Conservation (phyloP, 2,888 invertebrate species). For the Lobophora halterata region DNA sequence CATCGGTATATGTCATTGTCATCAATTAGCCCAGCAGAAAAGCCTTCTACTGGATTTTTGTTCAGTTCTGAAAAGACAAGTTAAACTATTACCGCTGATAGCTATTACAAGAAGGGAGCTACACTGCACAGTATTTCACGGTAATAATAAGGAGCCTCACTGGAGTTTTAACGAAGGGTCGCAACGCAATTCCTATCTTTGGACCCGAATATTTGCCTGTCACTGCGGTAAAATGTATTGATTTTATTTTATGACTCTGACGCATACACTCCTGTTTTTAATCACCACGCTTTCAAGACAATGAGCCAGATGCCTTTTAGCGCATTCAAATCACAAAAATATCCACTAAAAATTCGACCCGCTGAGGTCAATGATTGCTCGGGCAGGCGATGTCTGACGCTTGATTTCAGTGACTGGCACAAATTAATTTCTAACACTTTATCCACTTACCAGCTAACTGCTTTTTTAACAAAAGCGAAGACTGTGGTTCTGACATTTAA, state of each 20-base stretch:
- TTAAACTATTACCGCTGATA: conserved; percentile 3
- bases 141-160: conserved; percentile 36
- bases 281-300: conserved; percentile 11
- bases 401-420: conserved; percentile 48
- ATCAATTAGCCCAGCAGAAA: conserved; percentile 99
- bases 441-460: conserved; percentile 93
- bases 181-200: conserved; percentile 46
- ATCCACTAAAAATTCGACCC: conserved; percentile 71
- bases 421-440: conserved; percentile 39
- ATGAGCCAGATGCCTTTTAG: conserved; percentile 8
- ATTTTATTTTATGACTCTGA: conserved; percentile 53
- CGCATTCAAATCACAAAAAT: conserved; percentile 43
- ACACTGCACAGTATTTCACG: conserved; percentile 4
- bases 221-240: conserved; percentile 63
- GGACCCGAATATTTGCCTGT: conserved; percentile 62
- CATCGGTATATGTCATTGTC: conserved; percentile 99
- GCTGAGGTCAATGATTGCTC: conserved; percentile 78
- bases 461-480: conserved; percentile 96
- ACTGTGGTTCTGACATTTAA: conserved; percentile 97
- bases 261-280: conserved; percentile 14
- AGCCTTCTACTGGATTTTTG: conserved; percentile 99
- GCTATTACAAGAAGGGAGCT: neutral
- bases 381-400: conserved; percentile 60
- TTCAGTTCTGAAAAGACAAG: conserved; percentile 91
- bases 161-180: conserved; percentile 46